Evolutionary conservation across 2,113 vertebrate species (phyloP).

Genomic region (Cavia aperea): DNA sequence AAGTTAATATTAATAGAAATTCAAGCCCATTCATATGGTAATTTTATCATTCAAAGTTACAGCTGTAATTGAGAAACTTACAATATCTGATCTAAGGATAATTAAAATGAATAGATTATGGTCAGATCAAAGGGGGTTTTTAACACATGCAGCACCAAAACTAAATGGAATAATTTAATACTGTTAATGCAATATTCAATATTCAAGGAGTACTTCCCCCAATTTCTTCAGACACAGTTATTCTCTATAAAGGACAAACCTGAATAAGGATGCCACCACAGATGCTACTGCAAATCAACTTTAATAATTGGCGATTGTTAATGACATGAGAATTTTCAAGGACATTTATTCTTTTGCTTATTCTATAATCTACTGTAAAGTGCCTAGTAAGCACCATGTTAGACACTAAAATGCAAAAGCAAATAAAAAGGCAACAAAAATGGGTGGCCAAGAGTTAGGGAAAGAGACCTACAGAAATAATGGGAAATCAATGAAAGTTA

Average conservation of each 20-base stretch:
- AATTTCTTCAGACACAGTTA: conserved; percentile 33
- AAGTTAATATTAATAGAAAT: conserved; percentile 48
- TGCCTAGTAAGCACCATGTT: not conserved
- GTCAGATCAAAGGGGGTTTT: conserved; percentile 57
- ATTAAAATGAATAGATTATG: conserved; percentile 53
- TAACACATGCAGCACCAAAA: conserved; percentile 34
- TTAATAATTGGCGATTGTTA: conserved; percentile 37
- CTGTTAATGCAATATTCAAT: conserved; percentile 46
- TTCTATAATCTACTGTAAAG: not conserved
- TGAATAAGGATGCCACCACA: conserved; percentile 37
- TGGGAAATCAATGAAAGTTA: not conserved
- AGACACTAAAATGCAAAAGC: conserved; percentile 7
- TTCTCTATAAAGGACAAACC: conserved; percentile 35
- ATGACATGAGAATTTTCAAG: conserved; percentile 21
- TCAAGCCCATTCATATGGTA: conserved; percentile 50
- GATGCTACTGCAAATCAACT: not conserved
- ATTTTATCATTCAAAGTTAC: conserved; percentile 48
- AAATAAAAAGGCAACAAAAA: not conserved
- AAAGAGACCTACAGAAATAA: not conserved
- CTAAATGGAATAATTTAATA: conserved; percentile 52
- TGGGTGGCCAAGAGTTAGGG: not conserved
- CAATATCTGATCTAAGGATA: conserved; percentile 53
- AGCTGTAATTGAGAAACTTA: conserved; percentile 39
- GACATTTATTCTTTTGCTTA: not conserved
- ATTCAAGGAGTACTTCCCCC: conserved; percentile 40